Evolutionary conservation across 1,140 invertebrate species (phyloP).

Genomic region (Ectropis grisescens): DNA sequence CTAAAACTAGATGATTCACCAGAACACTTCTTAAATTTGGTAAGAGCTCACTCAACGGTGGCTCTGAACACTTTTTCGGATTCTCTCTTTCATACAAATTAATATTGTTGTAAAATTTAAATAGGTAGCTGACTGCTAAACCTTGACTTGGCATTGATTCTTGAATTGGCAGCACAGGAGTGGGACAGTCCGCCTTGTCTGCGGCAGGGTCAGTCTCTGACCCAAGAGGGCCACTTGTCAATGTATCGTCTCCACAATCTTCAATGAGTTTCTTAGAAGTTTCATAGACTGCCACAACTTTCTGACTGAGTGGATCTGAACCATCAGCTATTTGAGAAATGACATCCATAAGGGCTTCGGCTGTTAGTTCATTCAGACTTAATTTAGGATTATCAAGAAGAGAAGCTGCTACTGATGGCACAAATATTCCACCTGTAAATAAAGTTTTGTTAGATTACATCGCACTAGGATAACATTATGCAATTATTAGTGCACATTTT

Average conservation of each 20-base stretch:
- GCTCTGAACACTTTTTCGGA: constrained; percentile 77
- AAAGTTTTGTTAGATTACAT: too few species aligned
- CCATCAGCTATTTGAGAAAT: constrained; percentile 73
- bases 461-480: too few species aligned
- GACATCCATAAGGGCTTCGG: constrained; percentile 79
- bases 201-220: constrained; percentile 36
- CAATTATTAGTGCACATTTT: too few species aligned
- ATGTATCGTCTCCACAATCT: constrained; percentile 43
- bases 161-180: constrained; percentile 41
- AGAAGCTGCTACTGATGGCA: constrained; percentile 74
- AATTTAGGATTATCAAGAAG: constrained; percentile 58
- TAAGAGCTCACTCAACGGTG: constrained; percentile 63
- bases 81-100: constrained; percentile 78
- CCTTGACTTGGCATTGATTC: constrained; percentile 56
- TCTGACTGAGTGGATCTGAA: constrained; percentile 74
- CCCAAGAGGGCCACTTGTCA: constrained; percentile 36
- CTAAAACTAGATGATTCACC: constrained; percentile 57
- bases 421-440: constrained; percentile 70
- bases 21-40: constrained; percentile 52
- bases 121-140: constrained; percentile 71
- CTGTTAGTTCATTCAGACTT: constrained; percentile 71
- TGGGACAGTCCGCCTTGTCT: constrained; percentile 43
- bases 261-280: constrained; percentile 48
- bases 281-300: constrained; percentile 63
- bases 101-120: constrained; percentile 79